A percentile compares a stretch with the other conserved stretches of the same genome.
Evolutionary conservation across 2,113 vertebrate genomes (phyloP).

Genomic region (Nipponia nippon): DNA sequence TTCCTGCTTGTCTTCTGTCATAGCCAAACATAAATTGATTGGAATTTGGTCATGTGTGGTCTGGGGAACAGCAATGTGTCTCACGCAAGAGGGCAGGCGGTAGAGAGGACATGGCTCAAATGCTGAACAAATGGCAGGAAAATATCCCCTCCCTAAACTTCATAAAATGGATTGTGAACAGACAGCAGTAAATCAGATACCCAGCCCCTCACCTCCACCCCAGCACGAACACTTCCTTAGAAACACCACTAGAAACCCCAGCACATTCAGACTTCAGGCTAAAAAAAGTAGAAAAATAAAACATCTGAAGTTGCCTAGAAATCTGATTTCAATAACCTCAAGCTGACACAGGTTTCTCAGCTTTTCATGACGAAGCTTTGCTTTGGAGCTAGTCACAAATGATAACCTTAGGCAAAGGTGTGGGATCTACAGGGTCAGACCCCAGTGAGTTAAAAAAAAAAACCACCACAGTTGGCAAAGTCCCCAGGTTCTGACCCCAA

Average conservation of each 20-base stretch:
- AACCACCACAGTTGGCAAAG: neutral
- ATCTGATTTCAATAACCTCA: neutral
- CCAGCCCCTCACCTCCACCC: neutral
- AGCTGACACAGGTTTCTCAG: neutral
- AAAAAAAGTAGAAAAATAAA: neutral
- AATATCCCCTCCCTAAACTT: neutral
- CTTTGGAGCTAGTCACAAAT: neutral
- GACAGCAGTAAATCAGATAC: neutral
- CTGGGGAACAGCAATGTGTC: neutral
- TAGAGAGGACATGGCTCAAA: neutral
- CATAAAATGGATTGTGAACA: neutral
- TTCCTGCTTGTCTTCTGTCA: conserved; percentile 1
- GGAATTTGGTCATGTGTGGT: neutral
- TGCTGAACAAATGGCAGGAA: neutral
- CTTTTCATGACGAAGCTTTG: neutral
- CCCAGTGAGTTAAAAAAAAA: neutral
- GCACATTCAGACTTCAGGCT: neutral
- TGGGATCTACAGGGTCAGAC: neutral
- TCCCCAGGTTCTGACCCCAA: neutral
- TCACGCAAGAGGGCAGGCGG: neutral
- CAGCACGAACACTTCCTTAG: neutral
- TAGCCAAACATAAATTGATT: neutral
- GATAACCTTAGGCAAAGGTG: neutral
- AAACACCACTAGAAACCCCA: neutral
- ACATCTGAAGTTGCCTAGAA: neutral